A percentile compares a stretch with the other conserved stretches of the same genome.
phyloP scores from a whole-genome alignment of 2,797 vertebrate genomes.

The Morelia viridis region DNA sequence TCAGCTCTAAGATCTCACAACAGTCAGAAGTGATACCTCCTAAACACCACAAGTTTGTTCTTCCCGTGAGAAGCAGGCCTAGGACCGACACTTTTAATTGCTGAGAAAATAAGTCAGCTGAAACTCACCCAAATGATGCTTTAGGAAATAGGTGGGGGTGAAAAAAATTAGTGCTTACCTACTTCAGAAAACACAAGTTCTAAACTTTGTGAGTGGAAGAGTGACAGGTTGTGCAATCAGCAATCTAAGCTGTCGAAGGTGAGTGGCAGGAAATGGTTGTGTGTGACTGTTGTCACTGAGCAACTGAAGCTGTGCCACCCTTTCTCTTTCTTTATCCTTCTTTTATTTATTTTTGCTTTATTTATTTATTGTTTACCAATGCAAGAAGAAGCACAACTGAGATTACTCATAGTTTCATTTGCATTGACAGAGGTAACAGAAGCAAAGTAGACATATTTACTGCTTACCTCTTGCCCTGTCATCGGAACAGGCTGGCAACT shows the following conservation, averaged over 20 bases:
- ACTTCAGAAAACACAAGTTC: constrained; percentile 40
- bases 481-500: neutral
- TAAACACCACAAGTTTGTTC: neutral
- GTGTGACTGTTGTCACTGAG: neutral
- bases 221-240: neutral
- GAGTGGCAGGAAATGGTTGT: fast-evolving
- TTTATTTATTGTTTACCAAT: neutral
- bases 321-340: neutral
- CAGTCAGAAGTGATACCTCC: neutral
- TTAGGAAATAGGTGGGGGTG: neutral
- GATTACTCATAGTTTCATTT: neutral
- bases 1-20: neutral
- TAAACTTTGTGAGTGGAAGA: constrained; percentile 53
- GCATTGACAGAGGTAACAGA: neutral
- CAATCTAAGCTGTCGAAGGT: neutral
- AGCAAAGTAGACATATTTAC: neutral
- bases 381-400: neutral
- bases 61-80: neutral
- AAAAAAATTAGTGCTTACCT: neutral
- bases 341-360: neutral
- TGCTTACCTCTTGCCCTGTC: neutral
- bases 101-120: constrained; percentile 32
- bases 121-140: constrained; percentile 39
- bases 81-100: constrained; percentile 34
- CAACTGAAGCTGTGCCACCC: neutral